Evolutionary conservation across 2,888 invertebrate species (phyloP), one percentile per base, ranked within the genome.

Genomic region (Adelphocoris suturalis): DNA sequence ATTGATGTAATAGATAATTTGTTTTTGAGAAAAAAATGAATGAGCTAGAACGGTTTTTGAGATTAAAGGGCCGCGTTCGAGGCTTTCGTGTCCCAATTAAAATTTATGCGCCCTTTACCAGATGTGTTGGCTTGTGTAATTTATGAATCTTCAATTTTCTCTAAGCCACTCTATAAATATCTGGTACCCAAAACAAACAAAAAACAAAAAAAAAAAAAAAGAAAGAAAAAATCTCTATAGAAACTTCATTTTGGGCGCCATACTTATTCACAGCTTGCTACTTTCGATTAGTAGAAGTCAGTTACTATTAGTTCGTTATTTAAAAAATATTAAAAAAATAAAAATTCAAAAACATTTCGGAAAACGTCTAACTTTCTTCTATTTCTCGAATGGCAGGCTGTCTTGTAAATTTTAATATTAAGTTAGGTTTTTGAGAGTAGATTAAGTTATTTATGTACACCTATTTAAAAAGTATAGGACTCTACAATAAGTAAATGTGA

Each of bases 311-410:
- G 75, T 84, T 90, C 84, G 90, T 78, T 89, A 82, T 52, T 85
- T 82, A 75, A 90, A 90, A 61, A 37, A 37, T 4, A 4, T 37
- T 37, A 37, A 37, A 37, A 7, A 37, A 37, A 37, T 4, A 57
- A 89, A 89, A 28, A 0, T 75, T 89, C 28, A 86, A 78, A 80
- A 78, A 27, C 37, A 88, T 85, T 90, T 86, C 61, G 82, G 61
- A 87, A 87, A 76, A 76, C 75, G 37, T 76, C n/a, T 87, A 87
- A 76, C 87, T 87, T 90, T 87, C 80, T 91, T 92, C 92, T 92
- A 91, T 91, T 91, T 86, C 92, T 91, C 90, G 92, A 91, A 92
- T 91, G 90, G 91, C 91, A 92, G 92, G 91, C 91, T 91, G 90
- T 57, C 37, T 81, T 86, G 78, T 87, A 86, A 86, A 87, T 90